Conservation (phyloP, 2,797 vertebrate species). For the Poecilia wingei region DNA sequence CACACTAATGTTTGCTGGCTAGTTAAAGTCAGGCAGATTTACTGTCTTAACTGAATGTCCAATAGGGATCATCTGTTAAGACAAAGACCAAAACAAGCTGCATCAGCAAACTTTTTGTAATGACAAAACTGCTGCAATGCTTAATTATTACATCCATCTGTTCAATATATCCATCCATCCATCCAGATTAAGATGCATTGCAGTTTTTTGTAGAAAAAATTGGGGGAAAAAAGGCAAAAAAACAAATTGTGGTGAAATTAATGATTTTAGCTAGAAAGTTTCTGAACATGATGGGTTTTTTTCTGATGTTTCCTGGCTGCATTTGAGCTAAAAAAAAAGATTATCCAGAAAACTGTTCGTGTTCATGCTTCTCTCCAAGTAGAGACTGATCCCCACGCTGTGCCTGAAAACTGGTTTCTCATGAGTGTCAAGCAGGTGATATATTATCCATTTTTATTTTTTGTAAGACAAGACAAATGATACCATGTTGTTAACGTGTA, state of each 20-base stretch:
- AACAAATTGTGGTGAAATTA: not conserved
- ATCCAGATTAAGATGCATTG: not conserved
- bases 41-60: not conserved
- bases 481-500: constrained; percentile 5
- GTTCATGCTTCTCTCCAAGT: constrained; percentile 33
- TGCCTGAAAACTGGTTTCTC: constrained; percentile 5
- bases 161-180: not conserved
- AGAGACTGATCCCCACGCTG: constrained; percentile 43
- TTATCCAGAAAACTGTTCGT: constrained; percentile 11
- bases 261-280: not conserved
- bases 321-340: constrained; percentile 40
- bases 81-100: not conserved
- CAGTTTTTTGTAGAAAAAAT: not conserved
- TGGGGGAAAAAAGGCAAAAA: not conserved
- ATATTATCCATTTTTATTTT: constrained; percentile 4
- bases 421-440: constrained; percentile 6
- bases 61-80: not conserved
- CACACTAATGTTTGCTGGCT: not conserved
- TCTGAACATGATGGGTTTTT: constrained; percentile 14
- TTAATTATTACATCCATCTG: not conserved
- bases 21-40: not conserved
- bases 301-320: constrained; percentile 24
- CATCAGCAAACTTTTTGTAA: not conserved
- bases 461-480: not conserved
- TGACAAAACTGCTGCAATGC: too few species aligned